Percentiles rank a stretch among this genome's conserved stretches.
phyloP scores from a whole-genome alignment of 2,797 vertebrate species.

The Enteromius unitaeniatus region DNA sequence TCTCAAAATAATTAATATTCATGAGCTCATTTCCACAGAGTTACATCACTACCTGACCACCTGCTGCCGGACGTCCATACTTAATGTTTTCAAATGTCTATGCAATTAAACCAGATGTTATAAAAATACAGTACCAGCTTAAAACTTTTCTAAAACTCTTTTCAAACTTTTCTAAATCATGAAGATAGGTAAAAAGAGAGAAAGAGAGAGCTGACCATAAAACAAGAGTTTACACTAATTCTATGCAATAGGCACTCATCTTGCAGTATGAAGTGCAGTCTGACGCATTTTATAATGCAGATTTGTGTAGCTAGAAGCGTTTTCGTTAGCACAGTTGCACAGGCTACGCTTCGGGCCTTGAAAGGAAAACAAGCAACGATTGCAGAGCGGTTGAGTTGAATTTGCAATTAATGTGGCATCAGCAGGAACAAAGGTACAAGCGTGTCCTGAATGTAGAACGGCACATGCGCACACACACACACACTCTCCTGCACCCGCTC shows the following conservation, averaged over 20 bases:
- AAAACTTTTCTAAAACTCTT: not conserved
- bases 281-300: not conserved
- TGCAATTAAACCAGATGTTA: not conserved
- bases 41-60: not conserved
- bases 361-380: slow-evolving; percentile 17
- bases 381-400: slow-evolving; percentile 30
- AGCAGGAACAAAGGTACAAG: slow-evolving; percentile 44
- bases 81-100: not conserved
- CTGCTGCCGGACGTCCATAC: not conserved
- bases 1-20: not conserved
- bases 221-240: not conserved
- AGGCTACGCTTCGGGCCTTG: slow-evolving; percentile 26
- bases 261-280: not conserved
- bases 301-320: slow-evolving; percentile 18
- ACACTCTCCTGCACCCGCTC: slow-evolving; percentile 27
- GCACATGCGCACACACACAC: slow-evolving; percentile 4
- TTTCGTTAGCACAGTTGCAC: not conserved
- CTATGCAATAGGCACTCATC: no score
- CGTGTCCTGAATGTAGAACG: slow-evolving; percentile 19
- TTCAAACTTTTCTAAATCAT: not conserved
- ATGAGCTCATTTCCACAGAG: not conserved
- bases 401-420: slow-evolving; percentile 49
- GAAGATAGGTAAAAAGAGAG: no score
- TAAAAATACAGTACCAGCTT: not conserved
- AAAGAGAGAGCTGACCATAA: not conserved